A percentile compares a stretch with the other conserved stretches of the same genome.
phyloP scores from a whole-genome alignment of 2,113 vertebrate species.

The Amphiprion percula region DNA sequence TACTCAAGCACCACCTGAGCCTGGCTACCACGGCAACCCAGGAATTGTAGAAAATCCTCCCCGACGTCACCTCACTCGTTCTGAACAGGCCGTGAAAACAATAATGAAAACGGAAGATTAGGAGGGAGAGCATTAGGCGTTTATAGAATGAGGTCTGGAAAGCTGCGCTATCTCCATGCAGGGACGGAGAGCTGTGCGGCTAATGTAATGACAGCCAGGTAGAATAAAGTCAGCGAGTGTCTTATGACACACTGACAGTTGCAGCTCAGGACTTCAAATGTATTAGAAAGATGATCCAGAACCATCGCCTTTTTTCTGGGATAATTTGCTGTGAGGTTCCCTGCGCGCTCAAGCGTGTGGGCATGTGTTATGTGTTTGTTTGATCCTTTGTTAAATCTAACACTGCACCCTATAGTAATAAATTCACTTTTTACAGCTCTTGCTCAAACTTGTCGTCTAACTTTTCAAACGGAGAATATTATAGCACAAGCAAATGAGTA shows the following conservation, averaged over 20 bases:
- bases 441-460: constrained; percentile 60
- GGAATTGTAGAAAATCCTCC: constrained; percentile 79
- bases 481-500: constrained; percentile 62
- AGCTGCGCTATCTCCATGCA: constrained; percentile 62
- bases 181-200: constrained; percentile 70
- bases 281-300: constrained; percentile 47
- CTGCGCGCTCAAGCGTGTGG: constrained; percentile 11
- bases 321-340: constrained; percentile 46
- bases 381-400: constrained; percentile 65
- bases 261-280: constrained; percentile 63
- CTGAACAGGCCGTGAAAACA: constrained; percentile 82
- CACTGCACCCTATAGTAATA: constrained; percentile 30
- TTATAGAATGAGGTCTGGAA: constrained; percentile 66
- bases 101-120: constrained; percentile 82
- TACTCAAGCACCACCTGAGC: constrained; percentile 82
- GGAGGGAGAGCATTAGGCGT: constrained; percentile 74
- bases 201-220: constrained; percentile 73
- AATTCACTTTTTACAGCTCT: constrained; percentile 46
- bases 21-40: constrained; percentile 78
- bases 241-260: constrained; percentile 54
- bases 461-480: constrained; percentile 60
- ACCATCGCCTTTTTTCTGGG: constrained; percentile 21
- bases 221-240: constrained; percentile 53
- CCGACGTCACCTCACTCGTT: constrained; percentile 73
- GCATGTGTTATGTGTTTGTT: constrained; percentile 49